Evolutionary conservation across 1,140 invertebrate genomes (phyloP).

Genomic region (Macrobrachium nipponense): DNA sequence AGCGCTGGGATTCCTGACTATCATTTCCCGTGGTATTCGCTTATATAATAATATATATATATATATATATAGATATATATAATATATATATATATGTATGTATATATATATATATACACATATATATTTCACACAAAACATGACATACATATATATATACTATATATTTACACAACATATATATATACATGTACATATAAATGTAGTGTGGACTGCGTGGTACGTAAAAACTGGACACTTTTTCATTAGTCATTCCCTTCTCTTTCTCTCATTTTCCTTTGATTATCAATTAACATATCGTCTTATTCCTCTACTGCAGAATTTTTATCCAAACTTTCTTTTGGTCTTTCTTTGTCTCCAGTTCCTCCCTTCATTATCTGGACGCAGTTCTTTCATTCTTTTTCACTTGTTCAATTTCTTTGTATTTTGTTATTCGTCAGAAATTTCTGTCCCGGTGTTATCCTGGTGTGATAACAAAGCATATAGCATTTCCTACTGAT

Average conservation of each 20-base stretch:
- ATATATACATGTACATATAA: not conserved
- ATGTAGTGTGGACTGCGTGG: no score
- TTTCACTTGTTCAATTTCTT: not conserved
- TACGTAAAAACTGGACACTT: no score
- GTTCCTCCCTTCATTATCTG: not conserved
- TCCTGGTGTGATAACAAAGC: not conserved
- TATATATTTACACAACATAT: constrained; percentile 10
- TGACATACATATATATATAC: no score
- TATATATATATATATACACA: constrained; percentile 16
- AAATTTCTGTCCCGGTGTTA: no score
- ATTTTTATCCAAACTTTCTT: not conserved
- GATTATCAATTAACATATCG: constrained; percentile 3
- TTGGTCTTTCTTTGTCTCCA: not conserved
- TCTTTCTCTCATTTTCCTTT: not conserved
- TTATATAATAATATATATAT: no score
- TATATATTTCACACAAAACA: no score
- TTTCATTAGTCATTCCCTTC: not conserved
- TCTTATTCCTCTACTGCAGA: not conserved
- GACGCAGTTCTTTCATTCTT: not conserved
- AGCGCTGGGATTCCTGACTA: no score
- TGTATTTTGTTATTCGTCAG: not conserved
- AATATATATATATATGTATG: constrained; percentile 28
- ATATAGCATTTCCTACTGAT: not conserved
- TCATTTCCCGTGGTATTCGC: no score
- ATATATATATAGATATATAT: no score